Evolutionary conservation across 1,140 invertebrate genomes (phyloP).

Genomic region (Archegozetes longisetosus): DNA sequence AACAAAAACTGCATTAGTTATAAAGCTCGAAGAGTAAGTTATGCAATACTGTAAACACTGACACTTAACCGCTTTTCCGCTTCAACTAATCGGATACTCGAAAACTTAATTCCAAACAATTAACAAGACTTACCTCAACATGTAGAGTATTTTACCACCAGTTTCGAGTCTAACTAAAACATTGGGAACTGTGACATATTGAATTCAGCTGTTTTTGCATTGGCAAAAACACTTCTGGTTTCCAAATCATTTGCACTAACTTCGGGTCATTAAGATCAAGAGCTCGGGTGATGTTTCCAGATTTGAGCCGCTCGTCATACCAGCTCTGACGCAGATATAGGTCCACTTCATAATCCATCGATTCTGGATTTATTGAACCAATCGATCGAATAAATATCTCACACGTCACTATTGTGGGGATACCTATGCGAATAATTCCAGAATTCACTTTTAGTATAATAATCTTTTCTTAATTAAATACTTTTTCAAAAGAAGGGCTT

Average conservation of each 20-base stretch:
- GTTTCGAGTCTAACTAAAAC: constrained; percentile 45
- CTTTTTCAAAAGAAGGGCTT: too few relatives aligned
- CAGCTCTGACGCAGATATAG: constrained; percentile 30
- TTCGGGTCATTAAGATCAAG: constrained; percentile 40
- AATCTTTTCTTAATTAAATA: too few relatives aligned
- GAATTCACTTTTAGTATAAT: too few relatives aligned
- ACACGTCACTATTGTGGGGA: constrained; percentile 31
- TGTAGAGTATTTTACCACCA: constrained; percentile 44
- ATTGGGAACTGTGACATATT: constrained; percentile 48
- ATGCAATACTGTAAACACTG: too few relatives aligned
- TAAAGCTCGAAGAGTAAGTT: too few relatives aligned
- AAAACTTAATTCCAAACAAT: too few relatives aligned
- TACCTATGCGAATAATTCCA: too few relatives aligned
- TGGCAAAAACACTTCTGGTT: constrained; percentile 49
- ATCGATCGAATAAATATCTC: constrained; percentile 37
- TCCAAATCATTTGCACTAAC: constrained; percentile 44
- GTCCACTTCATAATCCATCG: constrained; percentile 34
- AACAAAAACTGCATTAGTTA: too few relatives aligned
- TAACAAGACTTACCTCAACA: constrained; percentile 38
- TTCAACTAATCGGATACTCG: too few relatives aligned
- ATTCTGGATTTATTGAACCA: constrained; percentile 36
- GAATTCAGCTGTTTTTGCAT: constrained; percentile 48
- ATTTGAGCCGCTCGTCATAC: constrained; percentile 21
- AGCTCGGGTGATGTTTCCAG: constrained; percentile 34
- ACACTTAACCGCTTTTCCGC: too few relatives aligned